Evolutionary conservation across 2,888 invertebrate genomes (phyloP).

Genomic region (Xylophagus ater): DNA sequence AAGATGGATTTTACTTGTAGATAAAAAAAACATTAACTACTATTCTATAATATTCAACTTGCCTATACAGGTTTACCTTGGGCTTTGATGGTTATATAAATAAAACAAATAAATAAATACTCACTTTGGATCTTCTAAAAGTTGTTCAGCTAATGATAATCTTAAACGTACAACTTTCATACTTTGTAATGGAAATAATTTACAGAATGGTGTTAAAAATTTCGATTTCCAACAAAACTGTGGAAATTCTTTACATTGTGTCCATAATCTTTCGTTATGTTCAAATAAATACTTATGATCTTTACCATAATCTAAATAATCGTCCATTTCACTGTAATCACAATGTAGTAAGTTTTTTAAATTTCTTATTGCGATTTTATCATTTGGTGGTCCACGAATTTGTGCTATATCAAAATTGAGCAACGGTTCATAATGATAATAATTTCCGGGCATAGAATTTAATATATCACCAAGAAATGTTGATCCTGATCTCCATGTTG

Average conservation of each 20-base stretch:
- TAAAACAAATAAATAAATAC: slow-evolving; percentile 26
- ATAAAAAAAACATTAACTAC: no score
- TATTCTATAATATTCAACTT: no score
- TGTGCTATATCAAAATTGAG: slow-evolving; percentile 72
- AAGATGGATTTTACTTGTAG: no score
- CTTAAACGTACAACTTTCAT: slow-evolving; percentile 78
- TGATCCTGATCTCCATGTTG: slow-evolving; percentile 86
- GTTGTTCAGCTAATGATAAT: slow-evolving; percentile 55
- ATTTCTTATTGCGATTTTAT: slow-evolving; percentile 53
- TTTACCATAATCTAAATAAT: slow-evolving; percentile 68
- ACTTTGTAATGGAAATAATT: slow-evolving; percentile 75
- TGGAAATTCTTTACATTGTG: slow-evolving; percentile 57
- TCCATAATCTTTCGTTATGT: slow-evolving; percentile 77
- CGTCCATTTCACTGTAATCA: slow-evolving; percentile 60
- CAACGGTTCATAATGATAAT: slow-evolving; percentile 83
- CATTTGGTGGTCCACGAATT: slow-evolving; percentile 61
- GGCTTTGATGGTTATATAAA: no score
- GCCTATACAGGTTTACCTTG: no score
- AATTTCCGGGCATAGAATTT: slow-evolving; percentile 74
- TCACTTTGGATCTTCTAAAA: slow-evolving; percentile 61
- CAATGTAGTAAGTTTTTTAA: slow-evolving; percentile 65
- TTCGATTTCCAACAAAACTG: slow-evolving; percentile 55
- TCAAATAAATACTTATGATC: slow-evolving; percentile 68
- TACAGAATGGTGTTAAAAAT: slow-evolving; percentile 69
- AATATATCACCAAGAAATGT: slow-evolving; percentile 80